Percentiles rank a stretch among this genome's conserved stretches.
phyloP scores from a whole-genome alignment of 2,888 invertebrate species.

The Adelphocoris suturalis region DNA sequence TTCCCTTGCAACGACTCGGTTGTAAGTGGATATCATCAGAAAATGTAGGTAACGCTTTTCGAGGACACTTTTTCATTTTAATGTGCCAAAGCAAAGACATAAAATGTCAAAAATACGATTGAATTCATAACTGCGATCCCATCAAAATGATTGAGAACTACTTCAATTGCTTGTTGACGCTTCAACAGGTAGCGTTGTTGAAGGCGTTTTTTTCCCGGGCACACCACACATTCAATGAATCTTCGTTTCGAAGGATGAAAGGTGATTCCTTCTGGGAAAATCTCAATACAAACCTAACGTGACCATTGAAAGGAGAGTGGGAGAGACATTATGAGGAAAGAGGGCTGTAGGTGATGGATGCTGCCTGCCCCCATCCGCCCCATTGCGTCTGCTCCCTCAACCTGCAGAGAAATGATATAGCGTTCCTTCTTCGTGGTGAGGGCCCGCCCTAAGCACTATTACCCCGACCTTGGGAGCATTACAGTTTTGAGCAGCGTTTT shows the following conservation, averaged over 20 bases:
- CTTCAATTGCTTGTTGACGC: not conserved
- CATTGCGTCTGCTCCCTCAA: constrained; percentile 25
- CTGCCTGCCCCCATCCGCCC: not conserved
- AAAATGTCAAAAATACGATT: too few species aligned
- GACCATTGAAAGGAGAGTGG: constrained; percentile 30
- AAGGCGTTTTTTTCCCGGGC: not conserved
- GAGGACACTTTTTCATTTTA: too few species aligned
- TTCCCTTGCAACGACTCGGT: too few species aligned
- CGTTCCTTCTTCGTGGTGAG: constrained; percentile 24
- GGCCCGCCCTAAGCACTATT: not conserved
- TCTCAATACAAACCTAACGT: constrained; percentile 15
- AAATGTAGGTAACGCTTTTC: too few species aligned
- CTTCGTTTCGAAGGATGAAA: not conserved
- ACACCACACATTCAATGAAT: not conserved
- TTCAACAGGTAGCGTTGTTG: not conserved
- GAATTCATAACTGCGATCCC: too few species aligned
- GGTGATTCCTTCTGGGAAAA: not conserved
- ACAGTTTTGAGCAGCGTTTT: constrained; percentile 19
- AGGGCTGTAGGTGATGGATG: constrained; percentile 36
- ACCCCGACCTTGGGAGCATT: not conserved
- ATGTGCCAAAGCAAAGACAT: too few species aligned
- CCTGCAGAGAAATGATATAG: constrained; percentile 23
- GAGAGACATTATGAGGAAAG: constrained; percentile 27
- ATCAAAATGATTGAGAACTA: too few species aligned
- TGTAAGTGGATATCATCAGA: too few species aligned